A percentile compares a stretch with the other conserved stretches of the same genome.
phyloP scores from a whole-genome alignment of 2,113 vertebrate genomes.

The Solea solea region DNA sequence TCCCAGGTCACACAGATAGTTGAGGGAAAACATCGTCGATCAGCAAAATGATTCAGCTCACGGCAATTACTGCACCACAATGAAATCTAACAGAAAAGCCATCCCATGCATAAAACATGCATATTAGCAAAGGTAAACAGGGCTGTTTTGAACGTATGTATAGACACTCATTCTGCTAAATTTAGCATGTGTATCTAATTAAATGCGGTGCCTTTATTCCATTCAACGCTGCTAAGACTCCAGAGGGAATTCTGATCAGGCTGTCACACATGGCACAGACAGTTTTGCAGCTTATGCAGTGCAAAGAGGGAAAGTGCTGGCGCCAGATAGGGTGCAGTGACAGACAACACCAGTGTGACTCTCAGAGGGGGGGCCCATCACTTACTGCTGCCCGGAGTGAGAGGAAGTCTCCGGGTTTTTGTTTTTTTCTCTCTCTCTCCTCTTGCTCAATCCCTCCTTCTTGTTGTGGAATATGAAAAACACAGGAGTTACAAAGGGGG shows the following conservation, averaged over 20 bases:
- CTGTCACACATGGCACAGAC: conserved; percentile 31
- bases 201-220: conserved; percentile 22
- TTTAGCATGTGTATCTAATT: conserved; percentile 29
- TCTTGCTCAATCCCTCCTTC: conserved; percentile 5
- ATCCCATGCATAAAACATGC: conserved; percentile 22
- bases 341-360: conserved; percentile 45
- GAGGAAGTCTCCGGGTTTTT: conserved; percentile 28
- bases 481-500: background rate
- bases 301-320: conserved; percentile 47
- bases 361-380: conserved; percentile 57
- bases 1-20: conserved; percentile 31
- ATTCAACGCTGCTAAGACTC: conserved; percentile 12
- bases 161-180: conserved; percentile 20
- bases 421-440: conserved; percentile 35
- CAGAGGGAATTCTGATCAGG: conserved; percentile 25
- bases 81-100: conserved; percentile 28
- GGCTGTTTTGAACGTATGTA: conserved; percentile 13
- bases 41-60: conserved; percentile 48
- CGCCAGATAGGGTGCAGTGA: conserved; percentile 61
- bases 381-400: conserved; percentile 51
- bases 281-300: conserved; percentile 59
- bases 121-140: conserved; percentile 29
- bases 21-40: conserved; percentile 42
- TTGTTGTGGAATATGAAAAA: background rate
- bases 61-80: conserved; percentile 57